Conservation (phyloP, 2,888 invertebrate genomes). For the Aphidoletes aphidimyza region DNA sequence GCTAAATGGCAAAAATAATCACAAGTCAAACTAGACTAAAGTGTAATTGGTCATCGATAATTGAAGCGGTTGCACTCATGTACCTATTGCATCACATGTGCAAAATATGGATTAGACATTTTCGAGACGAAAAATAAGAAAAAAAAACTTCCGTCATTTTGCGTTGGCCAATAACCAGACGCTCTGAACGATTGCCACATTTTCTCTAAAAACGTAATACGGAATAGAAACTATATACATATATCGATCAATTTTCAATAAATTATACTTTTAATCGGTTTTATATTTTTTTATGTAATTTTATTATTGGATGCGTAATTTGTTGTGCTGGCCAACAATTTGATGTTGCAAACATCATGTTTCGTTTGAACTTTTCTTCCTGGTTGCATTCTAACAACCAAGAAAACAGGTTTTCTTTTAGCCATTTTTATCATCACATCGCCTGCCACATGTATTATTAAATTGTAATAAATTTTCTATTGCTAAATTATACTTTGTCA, state of each 20-base stretch:
- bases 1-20: no score
- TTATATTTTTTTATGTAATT: conserved; percentile 6
- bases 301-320: neutral
- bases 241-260: conserved; percentile 39
- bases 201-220: conserved; percentile 13
- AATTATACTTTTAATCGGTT: neutral
- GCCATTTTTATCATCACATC: neutral
- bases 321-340: neutral
- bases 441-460: neutral
- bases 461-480: neutral
- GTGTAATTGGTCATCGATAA: conserved; percentile 3
- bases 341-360: neutral
- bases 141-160: conserved; percentile 26
- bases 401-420: neutral
- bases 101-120: conserved; percentile 7
- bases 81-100: neutral
- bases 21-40: neutral
- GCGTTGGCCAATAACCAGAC: neutral
- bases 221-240: conserved; percentile 29
- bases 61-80: neutral
- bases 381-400: conserved; percentile 38
- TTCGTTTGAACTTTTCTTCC: conserved; percentile 37
- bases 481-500: neutral
- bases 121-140: neutral
- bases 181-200: neutral